Evolutionary conservation across 2,113 vertebrate genomes (phyloP), one percentile per base, ranked within the genome.

Genomic region (Zeus faber): DNA sequence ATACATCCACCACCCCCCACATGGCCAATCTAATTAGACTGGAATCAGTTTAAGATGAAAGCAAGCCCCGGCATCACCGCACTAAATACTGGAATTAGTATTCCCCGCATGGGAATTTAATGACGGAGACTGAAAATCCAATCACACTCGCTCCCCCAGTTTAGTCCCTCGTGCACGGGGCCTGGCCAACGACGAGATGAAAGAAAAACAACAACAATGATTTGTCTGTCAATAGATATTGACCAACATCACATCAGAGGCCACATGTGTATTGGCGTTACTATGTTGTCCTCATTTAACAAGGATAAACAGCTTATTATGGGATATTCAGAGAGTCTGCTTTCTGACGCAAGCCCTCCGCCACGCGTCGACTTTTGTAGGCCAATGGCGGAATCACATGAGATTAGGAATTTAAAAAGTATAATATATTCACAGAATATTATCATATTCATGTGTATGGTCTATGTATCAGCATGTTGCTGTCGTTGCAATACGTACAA

Each of bases 1-100:
- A 85, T 84, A 78, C 83, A 82, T 83, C 70, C 79, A 72, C 76
- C 82, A 77, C 82, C 84, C 81, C 83, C 79, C 80, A 85, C 83
- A 85, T 85, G 80, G 79, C 83, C 81, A 87, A 85, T 85, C 82
- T 89, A 89, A 89, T 89, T 85, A 89, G 83, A 82, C 74, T 82
- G 80, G 81, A 87, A 85, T 89, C 83, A 85, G 85, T 87, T 87
- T 87, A 87, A 87, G 86, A 86, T 87, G 83, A 87, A 89, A 89
- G 81, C 81, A 87, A 86, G 80, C 83, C 79, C 83, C 54, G 78
- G 84, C 81, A 77, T 87, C 82, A 84, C 74, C 72, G 63, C 78
- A 85, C 83, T 87, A 87, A 87, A 89, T 85, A 86, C 80, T 84
- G 79, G 87, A 89, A 85, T 86, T 86, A 89, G 84, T 89, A 85